Evolutionary conservation across 2,113 vertebrate genomes (phyloP).

Genomic region (Cervus canadensis): DNA sequence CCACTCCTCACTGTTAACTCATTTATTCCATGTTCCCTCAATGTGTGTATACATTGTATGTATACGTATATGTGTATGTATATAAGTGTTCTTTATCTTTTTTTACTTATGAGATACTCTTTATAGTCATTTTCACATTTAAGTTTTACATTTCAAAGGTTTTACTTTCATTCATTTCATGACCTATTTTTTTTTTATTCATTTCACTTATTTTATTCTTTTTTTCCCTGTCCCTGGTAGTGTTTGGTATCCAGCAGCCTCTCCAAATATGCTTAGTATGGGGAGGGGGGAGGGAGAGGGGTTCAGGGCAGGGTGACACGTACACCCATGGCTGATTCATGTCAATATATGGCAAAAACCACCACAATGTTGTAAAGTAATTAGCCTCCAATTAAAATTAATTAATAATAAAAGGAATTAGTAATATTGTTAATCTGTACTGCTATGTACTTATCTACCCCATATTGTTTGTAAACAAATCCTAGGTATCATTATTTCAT

Average conservation of each 20-base stretch:
- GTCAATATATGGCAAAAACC: neutral
- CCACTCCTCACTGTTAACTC: neutral
- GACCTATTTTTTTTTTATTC: neutral
- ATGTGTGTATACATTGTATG: neutral
- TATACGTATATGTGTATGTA: neutral
- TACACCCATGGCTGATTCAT: neutral
- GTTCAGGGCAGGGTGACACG: neutral
- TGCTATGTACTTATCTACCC: neutral
- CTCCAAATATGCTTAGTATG: neutral
- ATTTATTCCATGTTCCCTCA: neutral
- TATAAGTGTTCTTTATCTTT: neutral
- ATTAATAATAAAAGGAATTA: neutral
- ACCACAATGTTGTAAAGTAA: neutral
- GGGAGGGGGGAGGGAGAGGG: neutral
- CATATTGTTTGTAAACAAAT: constrained; percentile 9
- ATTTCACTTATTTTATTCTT: neutral
- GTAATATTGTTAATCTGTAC: neutral
- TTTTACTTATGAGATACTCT: neutral
- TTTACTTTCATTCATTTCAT: constrained; percentile 5
- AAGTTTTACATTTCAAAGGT: constrained; percentile 30
- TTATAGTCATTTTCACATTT: constrained; percentile 18
- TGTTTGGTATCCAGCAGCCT: neutral
- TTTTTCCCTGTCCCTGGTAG: neutral
- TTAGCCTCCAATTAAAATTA: neutral
- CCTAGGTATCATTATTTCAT: neutral